Evolutionary conservation across 2,113 vertebrate species (phyloP), one percentile per base, ranked within the genome.

Genomic region (Empidonax traillii): DNA sequence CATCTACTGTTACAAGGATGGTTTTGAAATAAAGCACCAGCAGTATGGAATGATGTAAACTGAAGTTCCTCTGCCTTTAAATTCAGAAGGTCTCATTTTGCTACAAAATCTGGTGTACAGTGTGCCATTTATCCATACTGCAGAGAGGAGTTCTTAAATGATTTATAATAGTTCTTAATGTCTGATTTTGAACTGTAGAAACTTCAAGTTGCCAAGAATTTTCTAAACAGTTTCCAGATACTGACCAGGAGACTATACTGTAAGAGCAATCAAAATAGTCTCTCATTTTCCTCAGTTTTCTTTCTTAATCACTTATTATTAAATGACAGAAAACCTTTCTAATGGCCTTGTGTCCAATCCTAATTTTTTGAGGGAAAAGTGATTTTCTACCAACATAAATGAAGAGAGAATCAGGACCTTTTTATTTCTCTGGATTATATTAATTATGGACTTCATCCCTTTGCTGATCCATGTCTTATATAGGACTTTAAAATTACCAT

Each of bases 31-130:
- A 56, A 63, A 96, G n/a, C 30, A 28, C 14, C 6, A 37, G 21
- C 16, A 61, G 6, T 66, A 28, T 43, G 18, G 25, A 53, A 47
- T 53, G 41, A 20, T 93, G 22, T 75, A 44, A 84, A 58, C 8
- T 56, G 31, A 63, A 72, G 25, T 41, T 90, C 5, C 17, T 63
- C 28, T 56, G 8, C 17, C 37, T 53, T 44, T 56, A 8, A 58
- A 55, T 17, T 61, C 53, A 3, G 2, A 68, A 47, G 9, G 12
- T 7, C 8, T 65, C 18, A 22, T 74, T 87, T 85, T 84, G 17
- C 59, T 67, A 14, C 1, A 1, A 86, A 83, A 68, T n/a, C 20
- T 78, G 22, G 15, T 8, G 7, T 52, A 33, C 1, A 0, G 43
- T 46, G 15, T 91, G n/a, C 77, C 23, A 71, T 49, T 83, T 87